These are phyloP conservation scores for Lydus trimaculatus DNA, from an alignment of 2,888 invertebrate genomes.

Conservation along the genomic window DNA sequence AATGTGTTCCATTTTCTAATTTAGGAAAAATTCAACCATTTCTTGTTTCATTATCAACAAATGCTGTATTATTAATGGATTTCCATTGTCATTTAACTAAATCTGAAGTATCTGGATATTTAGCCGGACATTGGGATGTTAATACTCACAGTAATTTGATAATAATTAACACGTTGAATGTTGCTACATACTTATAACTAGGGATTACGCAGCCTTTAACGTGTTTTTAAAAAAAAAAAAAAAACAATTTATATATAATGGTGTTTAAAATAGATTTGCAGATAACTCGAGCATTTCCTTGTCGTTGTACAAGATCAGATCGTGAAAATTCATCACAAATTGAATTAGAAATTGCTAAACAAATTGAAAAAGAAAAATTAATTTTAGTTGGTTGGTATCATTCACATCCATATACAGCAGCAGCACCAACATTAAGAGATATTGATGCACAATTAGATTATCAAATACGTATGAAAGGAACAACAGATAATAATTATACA, in stretches of 20 bases:
- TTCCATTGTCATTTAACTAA: constrained; percentile 94
- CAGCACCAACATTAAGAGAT: constrained; percentile 87
- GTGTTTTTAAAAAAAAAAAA: too few species aligned
- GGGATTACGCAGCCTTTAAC: too few species aligned
- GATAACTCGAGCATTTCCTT: constrained; percentile 89
- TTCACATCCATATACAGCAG: constrained; percentile 88
- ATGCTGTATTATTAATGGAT: constrained; percentile 87
- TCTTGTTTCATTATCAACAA: constrained; percentile 84
- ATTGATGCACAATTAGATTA: constrained; percentile 94
- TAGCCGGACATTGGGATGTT: constrained; percentile 95
- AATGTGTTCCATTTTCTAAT: constrained; percentile 86
- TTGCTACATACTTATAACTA: too few species aligned
- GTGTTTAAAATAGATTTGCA: constrained; percentile 72
- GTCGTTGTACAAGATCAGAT: constrained; percentile 82
- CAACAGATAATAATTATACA: constrained; percentile 88
- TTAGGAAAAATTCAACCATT: constrained; percentile 94
- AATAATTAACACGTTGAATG: constrained; percentile 18
- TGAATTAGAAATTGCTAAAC: constrained; percentile 82
- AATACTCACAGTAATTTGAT: constrained; percentile 84
- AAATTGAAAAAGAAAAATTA: constrained; percentile 82
- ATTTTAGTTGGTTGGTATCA: constrained; percentile 95
- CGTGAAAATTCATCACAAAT: constrained; percentile 77
- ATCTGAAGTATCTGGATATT: constrained; percentile 94
- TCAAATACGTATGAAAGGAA: constrained; percentile 93
- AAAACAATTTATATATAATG: too few species aligned